Base-by-base conservation (phyloP, 2,113 vertebrate genomes). In the Etia nguti region DNA sequence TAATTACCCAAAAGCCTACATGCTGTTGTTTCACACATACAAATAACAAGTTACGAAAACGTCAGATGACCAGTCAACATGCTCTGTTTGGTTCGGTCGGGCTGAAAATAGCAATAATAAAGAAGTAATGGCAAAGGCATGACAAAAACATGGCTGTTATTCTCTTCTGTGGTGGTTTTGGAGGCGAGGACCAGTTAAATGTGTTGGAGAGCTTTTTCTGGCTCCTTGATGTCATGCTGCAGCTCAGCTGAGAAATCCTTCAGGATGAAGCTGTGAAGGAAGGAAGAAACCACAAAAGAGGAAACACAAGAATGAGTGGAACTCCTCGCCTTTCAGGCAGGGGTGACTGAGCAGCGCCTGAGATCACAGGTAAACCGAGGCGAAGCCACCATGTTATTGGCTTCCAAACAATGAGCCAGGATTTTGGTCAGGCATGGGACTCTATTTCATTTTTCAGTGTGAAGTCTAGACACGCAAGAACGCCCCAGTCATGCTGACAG, bases 181-280 rank as follows among this genome's bases (percentile, higher is more conserved):
- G 84, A 93, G 92, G 85, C 31, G 41, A 92, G 89, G 89, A 85
- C 68, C 36, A 9, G 84, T 83, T 81, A 88, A 88, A 82, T 82
- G 86, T 85, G 87, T 87, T 82, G 54, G 55, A 85, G 79, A 83
- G 82, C 88, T 93, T 94, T 93, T 95, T 94, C 93, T 92, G 90
- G 92, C 80, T 80, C 29, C 86, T 91, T 96, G 94, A 96, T 94
- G 94, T 95, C 94, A 96, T 92, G 38, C 73, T 83, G 68, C 80
- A 84, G 89, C 86, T 91, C 87, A 91, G 86, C 85, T 85, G 80
- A 91, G 81, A 94, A 91, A 93, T 92, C 92, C 90, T 84, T 24
- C 86, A 86, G 89, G 92, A 92, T 90, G 85, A 91, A 91, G 84
- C 85, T 81, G 82, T 82, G 89, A 91, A 94, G 89, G 89, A 93